phyloP scores from a whole-genome alignment of 2,113 vertebrate species.

The Pantherophis guttatus region DNA sequence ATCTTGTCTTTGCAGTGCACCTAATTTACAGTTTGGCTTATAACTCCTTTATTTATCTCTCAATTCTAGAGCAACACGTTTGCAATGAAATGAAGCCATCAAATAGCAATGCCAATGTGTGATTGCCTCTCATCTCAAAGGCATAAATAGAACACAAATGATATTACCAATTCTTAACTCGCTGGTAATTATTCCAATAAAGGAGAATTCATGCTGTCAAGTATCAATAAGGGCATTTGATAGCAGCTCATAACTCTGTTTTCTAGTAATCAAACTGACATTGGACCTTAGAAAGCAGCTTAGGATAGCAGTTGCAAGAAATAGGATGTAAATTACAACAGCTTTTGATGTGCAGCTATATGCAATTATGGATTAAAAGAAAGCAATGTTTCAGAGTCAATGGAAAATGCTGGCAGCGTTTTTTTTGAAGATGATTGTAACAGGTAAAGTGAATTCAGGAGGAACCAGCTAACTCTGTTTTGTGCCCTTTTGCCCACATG shows the following conservation, averaged over 20 bases:
- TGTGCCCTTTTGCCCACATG: neutral
- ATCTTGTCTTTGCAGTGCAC: constrained; percentile 32
- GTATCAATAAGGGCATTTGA: constrained; percentile 47
- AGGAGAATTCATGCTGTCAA: constrained; percentile 49
- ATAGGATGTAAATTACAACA: constrained; percentile 47
- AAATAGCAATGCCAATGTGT: constrained; percentile 57
- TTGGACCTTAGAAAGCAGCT: constrained; percentile 38
- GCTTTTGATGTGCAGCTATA: constrained; percentile 28
- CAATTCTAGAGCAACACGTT: constrained; percentile 44
- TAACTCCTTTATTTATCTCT: constrained; percentile 51
- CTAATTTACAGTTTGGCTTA: constrained; percentile 52
- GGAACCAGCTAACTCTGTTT: neutral
- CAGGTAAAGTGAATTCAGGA: neutral
- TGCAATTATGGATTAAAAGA: constrained; percentile 34
- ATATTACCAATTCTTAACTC: constrained; percentile 54
- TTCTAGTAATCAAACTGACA: constrained; percentile 44
- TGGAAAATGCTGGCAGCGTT: neutral
- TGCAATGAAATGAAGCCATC: constrained; percentile 58
- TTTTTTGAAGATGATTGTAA: neutral
- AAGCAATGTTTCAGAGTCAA: constrained; percentile 15
- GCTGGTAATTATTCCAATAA: constrained; percentile 60
- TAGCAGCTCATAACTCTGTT: constrained; percentile 43
- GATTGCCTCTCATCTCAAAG: constrained; percentile 58
- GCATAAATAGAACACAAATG: constrained; percentile 62
- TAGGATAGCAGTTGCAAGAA: constrained; percentile 40